These are phyloP conservation scores for Palythoa caribaeorum DNA, from an alignment of 92 coral and sea anemone genomes.

Conservation along the genomic window DNA sequence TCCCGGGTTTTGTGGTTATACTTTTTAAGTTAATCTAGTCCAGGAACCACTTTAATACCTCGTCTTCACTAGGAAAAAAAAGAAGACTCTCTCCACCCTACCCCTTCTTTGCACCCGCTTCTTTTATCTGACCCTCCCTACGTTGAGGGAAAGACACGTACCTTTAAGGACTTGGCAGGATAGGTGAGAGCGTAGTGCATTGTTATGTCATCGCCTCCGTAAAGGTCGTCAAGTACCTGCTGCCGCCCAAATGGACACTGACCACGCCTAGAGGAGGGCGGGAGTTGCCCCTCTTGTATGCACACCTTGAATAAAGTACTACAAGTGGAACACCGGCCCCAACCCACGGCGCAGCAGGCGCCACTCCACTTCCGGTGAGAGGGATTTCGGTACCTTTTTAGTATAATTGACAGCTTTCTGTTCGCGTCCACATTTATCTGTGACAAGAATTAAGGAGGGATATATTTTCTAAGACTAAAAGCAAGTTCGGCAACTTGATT, in stretches of 20 bases:
- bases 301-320: conserved; percentile 49
- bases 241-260: conserved; percentile 35
- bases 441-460: too few species aligned
- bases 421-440: conserved; percentile 8
- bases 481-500: neutral
- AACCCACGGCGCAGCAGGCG: conserved; percentile 32
- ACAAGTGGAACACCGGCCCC: conserved; percentile 45
- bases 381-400: conserved; percentile 34
- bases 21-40: too few species aligned
- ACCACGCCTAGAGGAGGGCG: conserved; percentile 14
- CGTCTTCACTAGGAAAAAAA: neutral
- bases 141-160: neutral
- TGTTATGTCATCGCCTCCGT: conserved; percentile 37
- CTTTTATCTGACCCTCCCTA: neutral
- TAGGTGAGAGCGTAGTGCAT: conserved; percentile 35
- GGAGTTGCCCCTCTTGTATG: conserved; percentile 22
- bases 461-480: neutral
- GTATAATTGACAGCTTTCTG: conserved; percentile 13
- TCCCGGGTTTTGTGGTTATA: too few species aligned
- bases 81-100: neutral
- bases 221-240: neutral
- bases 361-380: conserved; percentile 47
- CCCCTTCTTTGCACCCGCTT: neutral
- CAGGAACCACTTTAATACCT: too few species aligned
- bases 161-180: conserved; percentile 34